phyloP scores from a whole-genome alignment of 2,113 vertebrate species.

The Eptesicus fuscus region DNA sequence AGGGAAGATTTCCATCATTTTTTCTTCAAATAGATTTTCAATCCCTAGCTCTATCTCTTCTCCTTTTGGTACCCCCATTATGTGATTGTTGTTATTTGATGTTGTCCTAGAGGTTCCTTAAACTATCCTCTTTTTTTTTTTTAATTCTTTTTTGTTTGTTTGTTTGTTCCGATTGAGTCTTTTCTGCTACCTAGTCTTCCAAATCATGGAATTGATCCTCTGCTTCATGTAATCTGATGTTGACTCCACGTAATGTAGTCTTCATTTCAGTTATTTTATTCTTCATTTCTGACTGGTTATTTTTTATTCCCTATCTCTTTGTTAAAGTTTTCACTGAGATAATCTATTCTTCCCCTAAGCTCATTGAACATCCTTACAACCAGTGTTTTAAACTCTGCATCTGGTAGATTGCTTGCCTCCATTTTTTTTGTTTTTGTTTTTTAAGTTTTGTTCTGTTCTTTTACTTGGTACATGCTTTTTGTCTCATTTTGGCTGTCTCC shows the following conservation, averaged over 20 bases:
- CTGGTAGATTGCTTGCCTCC: neutral
- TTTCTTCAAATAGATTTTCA: neutral
- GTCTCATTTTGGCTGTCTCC: neutral
- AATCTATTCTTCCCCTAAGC: neutral
- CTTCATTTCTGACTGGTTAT: neutral
- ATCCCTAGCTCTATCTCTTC: neutral
- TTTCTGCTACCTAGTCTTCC: neutral
- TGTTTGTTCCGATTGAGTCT: neutral
- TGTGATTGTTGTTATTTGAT: neutral
- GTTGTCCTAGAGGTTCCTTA: neutral
- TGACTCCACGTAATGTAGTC: neutral
- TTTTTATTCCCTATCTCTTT: neutral
- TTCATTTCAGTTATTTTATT: neutral
- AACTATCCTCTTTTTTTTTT: neutral
- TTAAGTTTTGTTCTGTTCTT: neutral
- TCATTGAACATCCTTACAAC: neutral
- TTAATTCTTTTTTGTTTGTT: neutral
- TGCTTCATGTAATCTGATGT: neutral
- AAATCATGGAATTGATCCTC: neutral
- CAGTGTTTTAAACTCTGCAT: neutral
- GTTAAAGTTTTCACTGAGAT: neutral
- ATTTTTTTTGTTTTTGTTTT: neutral
- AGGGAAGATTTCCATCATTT: neutral
- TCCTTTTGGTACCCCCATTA: neutral
- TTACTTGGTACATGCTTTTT: neutral